Evolutionary conservation across 92 coral and sea anemone genomes (phyloP).

Genomic region (Isaurus tuberculatus): DNA sequence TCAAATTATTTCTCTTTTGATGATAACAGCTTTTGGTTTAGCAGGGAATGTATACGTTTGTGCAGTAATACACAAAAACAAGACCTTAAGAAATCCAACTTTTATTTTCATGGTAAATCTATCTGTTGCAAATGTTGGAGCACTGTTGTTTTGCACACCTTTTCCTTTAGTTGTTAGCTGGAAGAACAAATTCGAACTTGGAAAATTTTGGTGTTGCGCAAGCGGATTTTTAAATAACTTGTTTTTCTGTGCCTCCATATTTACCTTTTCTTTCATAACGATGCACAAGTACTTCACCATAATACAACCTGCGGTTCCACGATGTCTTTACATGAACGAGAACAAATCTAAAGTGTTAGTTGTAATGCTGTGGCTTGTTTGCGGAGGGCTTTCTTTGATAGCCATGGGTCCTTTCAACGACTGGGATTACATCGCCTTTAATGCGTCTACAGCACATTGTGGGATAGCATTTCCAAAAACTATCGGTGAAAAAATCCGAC

Average conservation of each 20-base stretch:
- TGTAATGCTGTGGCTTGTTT: constrained; percentile 61
- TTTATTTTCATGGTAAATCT: constrained; percentile 76
- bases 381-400: constrained; percentile 65
- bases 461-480: constrained; percentile 79
- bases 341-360: constrained; percentile 58
- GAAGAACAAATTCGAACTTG: constrained; percentile 53
- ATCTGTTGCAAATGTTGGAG: constrained; percentile 79
- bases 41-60: constrained; percentile 73
- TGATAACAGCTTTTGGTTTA: constrained; percentile 64
- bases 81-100: constrained; percentile 78
- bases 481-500: constrained; percentile 66
- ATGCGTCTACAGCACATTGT: constrained; percentile 84
- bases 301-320: constrained; percentile 58
- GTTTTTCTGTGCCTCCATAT: constrained; percentile 84
- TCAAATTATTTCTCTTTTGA: constrained; percentile 63
- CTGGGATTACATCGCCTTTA: constrained; percentile 80
- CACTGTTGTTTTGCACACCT: constrained; percentile 75
- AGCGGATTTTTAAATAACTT: constrained; percentile 85
- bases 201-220: constrained; percentile 61
- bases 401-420: constrained; percentile 79
- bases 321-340: constrained; percentile 59
- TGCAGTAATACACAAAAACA: constrained; percentile 65
- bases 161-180: constrained; percentile 72
- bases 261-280: constrained; percentile 73
- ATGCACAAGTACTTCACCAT: constrained; percentile 78